Conservation (phyloP, 2,797 vertebrate species). For the Sebastes iracundus region DNA sequence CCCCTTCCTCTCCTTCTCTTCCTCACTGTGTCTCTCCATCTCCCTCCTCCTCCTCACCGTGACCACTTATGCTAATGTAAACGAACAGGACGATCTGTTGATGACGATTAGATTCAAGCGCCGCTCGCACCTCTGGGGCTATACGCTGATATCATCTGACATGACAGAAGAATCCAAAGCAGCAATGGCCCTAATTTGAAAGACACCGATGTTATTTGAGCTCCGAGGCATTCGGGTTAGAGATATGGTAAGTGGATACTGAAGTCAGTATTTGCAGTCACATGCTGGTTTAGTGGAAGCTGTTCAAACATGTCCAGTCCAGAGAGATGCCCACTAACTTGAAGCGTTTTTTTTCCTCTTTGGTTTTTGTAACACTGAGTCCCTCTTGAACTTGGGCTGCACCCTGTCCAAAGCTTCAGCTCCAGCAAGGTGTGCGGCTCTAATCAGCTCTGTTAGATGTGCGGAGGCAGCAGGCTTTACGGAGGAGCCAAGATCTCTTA, state of each 20-base stretch:
- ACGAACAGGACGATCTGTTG: constrained; percentile 56
- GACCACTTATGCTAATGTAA: constrained; percentile 60
- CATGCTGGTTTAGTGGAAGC: constrained; percentile 1
- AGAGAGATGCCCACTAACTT: constrained; percentile 13
- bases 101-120: constrained; percentile 55
- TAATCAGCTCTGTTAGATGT: constrained; percentile 73
- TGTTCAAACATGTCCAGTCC: constrained; percentile 7
- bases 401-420: constrained; percentile 52
- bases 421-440: constrained; percentile 64
- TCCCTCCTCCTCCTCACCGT: background rate
- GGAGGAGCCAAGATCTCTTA: constrained; percentile 66
- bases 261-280: background rate
- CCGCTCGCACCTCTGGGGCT: constrained; percentile 28
- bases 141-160: constrained; percentile 51
- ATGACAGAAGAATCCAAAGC: constrained; percentile 49
- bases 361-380: constrained; percentile 27
- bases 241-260: constrained; percentile 40
- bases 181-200: constrained; percentile 39
- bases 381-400: constrained; percentile 58
- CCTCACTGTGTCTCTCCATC: background rate
- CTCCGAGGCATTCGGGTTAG: constrained; percentile 13
- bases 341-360: constrained; percentile 1
- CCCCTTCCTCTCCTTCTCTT: background rate
- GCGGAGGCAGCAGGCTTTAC: constrained; percentile 58
- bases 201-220: constrained; percentile 36